These are phyloP conservation scores for Amblyjoppa fuscipennis DNA, from an alignment of 2,888 invertebrate genomes.

Conservation along the genomic window DNA sequence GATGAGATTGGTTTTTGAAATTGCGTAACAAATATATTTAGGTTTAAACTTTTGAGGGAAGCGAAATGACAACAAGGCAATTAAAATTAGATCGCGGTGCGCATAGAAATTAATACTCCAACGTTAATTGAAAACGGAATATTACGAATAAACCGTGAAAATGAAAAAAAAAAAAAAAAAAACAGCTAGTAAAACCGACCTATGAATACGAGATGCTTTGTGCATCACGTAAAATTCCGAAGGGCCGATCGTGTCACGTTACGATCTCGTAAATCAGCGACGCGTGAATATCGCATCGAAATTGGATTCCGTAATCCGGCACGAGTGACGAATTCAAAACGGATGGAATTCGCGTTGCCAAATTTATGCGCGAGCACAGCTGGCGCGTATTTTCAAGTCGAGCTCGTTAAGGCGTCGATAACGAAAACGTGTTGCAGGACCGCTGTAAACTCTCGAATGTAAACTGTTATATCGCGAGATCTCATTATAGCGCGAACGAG, in stretches of 20 bases:
- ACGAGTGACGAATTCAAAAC: not conserved
- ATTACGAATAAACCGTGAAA: not conserved
- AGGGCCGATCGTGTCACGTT: not conserved
- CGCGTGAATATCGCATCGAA: not conserved
- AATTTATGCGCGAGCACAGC: not conserved
- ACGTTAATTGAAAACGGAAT: not conserved
- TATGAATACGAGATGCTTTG: not conserved
- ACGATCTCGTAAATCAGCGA: not conserved
- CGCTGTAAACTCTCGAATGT: not conserved
- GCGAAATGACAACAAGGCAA: not conserved
- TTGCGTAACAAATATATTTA: not conserved
- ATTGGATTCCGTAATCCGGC: not conserved
- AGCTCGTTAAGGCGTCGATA: not conserved
- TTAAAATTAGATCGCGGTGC: not conserved
- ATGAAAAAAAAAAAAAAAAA: not conserved
- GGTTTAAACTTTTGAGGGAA: not conserved
- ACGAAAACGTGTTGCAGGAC: not conserved
- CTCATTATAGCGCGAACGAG: not conserved
- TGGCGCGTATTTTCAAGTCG: not conserved
- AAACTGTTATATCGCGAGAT: not conserved
- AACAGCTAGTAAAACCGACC: not conserved
- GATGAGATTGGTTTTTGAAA: not conserved
- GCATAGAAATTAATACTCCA: not conserved
- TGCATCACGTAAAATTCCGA: not conserved
- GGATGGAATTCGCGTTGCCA: not conserved